A percentile compares a stretch with the other conserved stretches of the same genome.
Conservation (phyloP, 2,113 vertebrate species). For the Ammodytes dubius region DNA sequence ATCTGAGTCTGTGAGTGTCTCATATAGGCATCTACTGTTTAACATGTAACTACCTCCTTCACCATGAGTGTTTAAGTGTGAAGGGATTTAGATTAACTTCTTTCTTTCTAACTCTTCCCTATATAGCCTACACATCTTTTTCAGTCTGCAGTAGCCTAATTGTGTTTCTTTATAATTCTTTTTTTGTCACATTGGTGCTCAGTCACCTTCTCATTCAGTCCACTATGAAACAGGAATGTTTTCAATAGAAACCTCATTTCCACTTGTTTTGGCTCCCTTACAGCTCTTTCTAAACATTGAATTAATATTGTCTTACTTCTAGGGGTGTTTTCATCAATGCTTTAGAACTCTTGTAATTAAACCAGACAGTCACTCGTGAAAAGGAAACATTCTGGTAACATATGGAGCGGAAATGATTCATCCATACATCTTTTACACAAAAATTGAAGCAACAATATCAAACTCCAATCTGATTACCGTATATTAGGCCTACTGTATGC, state of each 20-base stretch:
- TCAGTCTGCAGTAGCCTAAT: neutral
- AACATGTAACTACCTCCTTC: neutral
- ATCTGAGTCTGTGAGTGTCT: slow-evolving; percentile 41
- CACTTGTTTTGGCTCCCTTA: neutral
- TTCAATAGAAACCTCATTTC: neutral
- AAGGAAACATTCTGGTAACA: neutral
- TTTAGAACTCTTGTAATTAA: neutral
- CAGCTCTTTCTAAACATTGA: neutral
- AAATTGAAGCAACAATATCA: neutral
- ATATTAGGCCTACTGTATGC: neutral
- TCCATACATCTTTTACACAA: neutral
- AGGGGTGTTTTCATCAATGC: neutral
- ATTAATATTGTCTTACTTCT: neutral
- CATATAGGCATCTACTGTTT: neutral
- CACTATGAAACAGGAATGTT: neutral
- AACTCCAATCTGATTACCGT: no score
- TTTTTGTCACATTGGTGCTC: neutral
- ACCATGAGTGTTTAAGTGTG: neutral
- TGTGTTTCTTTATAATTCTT: neutral
- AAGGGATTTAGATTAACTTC: neutral
- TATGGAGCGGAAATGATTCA: neutral
- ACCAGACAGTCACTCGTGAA: neutral
- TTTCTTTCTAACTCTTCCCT: no score
- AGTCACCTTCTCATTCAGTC: neutral
- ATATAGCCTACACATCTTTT: neutral